Conservation (phyloP, 2,113 vertebrate genomes). For the Barnardius zonarius region DNA sequence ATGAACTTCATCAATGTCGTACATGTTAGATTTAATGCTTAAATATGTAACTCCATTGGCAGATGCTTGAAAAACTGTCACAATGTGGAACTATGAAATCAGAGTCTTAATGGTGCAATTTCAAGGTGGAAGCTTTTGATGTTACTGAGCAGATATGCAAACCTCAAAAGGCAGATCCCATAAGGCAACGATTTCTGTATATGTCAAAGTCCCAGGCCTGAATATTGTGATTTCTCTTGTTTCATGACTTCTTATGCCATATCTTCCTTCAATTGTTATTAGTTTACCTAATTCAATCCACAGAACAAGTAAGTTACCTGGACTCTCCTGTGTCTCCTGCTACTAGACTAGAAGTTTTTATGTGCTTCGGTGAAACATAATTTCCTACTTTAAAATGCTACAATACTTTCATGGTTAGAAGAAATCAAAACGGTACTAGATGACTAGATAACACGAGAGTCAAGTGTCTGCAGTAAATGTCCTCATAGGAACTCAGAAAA, state of each 20-base stretch:
- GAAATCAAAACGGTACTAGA: not conserved
- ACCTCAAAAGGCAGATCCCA: not conserved
- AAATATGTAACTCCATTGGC: not conserved
- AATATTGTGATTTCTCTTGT: not conserved
- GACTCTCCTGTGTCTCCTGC: not conserved
- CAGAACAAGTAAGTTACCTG: not conserved
- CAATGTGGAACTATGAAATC: not conserved
- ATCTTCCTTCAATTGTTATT: not conserved
- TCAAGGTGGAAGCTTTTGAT: not conserved
- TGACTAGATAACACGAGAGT: not conserved
- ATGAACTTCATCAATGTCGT: accelerated
- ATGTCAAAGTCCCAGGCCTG: not conserved
- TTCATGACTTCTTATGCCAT: not conserved
- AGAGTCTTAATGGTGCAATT: accelerated
- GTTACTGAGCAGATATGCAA: not conserved
- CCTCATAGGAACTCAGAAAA: not conserved
- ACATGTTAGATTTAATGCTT: accelerated
- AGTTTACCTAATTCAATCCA: not conserved
- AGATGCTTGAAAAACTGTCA: not conserved
- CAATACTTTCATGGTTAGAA: not conserved
- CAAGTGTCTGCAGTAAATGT: not conserved
- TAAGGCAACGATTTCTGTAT: not conserved
- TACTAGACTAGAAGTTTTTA: not conserved
- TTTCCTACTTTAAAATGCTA: not conserved
- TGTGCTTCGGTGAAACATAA: not conserved